Evolutionary conservation across 2,113 vertebrate genomes (phyloP).

Genomic region (Oreochromis tanganicae): DNA sequence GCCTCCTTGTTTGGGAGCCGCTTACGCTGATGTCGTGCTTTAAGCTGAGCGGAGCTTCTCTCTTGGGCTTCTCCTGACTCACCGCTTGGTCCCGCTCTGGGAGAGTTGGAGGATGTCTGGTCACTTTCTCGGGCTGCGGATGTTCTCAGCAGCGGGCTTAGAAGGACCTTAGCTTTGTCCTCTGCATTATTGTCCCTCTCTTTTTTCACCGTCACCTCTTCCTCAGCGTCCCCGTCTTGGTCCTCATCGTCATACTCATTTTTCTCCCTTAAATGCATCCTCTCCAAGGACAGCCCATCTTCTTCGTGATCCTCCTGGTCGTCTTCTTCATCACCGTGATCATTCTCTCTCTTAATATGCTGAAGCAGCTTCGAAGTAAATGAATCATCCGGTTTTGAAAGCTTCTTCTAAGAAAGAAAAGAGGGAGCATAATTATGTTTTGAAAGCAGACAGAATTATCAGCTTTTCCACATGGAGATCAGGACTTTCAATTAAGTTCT

Average conservation of each 20-base stretch:
- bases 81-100: slow-evolving; percentile 81
- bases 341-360: slow-evolving; percentile 85
- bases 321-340: slow-evolving; percentile 69
- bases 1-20: slow-evolving; percentile 83
- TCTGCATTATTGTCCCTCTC: slow-evolving; percentile 24
- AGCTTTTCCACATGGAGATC: neutral
- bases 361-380: slow-evolving; percentile 75
- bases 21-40: slow-evolving; percentile 80
- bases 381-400: slow-evolving; percentile 79
- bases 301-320: slow-evolving; percentile 53
- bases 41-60: slow-evolving; percentile 72
- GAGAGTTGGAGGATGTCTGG: slow-evolving; percentile 80
- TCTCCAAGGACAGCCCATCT: slow-evolving; percentile 29
- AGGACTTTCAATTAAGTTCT: neutral
- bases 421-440: neutral
- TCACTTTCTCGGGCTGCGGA: slow-evolving; percentile 77
- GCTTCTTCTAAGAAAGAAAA: slow-evolving; percentile 74
- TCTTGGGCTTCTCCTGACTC: slow-evolving; percentile 75
- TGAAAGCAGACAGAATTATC: neutral
- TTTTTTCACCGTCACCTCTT: slow-evolving; percentile 17
- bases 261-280: slow-evolving; percentile 34
- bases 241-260: slow-evolving; percentile 17
- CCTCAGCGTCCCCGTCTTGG: slow-evolving; percentile 25
- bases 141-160: slow-evolving; percentile 58
- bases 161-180: slow-evolving; percentile 35